These are phyloP conservation scores for Sturmia bella DNA, from an alignment of 2,888 invertebrate species.

Conservation along the genomic window DNA sequence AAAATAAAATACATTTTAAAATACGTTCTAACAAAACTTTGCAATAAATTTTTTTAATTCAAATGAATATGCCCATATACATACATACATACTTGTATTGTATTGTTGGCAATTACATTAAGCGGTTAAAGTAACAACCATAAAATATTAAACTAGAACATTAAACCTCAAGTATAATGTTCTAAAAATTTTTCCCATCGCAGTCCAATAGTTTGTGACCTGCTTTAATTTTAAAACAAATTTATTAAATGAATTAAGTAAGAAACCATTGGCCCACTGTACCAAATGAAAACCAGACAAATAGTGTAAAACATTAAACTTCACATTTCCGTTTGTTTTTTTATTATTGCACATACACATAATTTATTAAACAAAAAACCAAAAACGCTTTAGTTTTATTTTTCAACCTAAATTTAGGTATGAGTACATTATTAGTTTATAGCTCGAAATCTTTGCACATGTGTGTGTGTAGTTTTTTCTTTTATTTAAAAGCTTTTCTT, in stretches of 20 bases:
- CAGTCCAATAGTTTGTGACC: neutral
- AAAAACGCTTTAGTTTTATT: neutral
- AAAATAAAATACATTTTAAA: too few species aligned
- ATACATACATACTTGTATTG: too few species aligned
- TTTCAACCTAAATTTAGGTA: constrained; percentile 22
- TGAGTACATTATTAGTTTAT: neutral
- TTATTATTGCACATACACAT: constrained; percentile 14
- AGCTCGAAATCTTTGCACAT: constrained; percentile 1
- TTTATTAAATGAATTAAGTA: too few species aligned
- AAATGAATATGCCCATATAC: too few species aligned
- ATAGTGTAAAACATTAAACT: constrained; percentile 46
- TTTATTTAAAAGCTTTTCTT: constrained; percentile 41
- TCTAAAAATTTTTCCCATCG: too few species aligned
- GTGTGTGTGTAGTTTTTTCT: neutral
- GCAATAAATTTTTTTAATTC: too few species aligned
- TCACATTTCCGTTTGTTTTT: constrained; percentile 38
- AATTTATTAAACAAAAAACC: neutral
- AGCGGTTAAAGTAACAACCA: too few species aligned
- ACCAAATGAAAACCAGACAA: constrained; percentile 41
- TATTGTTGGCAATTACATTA: too few species aligned
- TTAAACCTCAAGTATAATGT: too few species aligned
- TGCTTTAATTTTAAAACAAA: too few species aligned
- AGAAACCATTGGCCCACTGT: neutral
- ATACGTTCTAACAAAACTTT: too few species aligned
- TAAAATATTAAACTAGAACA: neutral